A percentile compares a stretch with the other conserved stretches of the same genome.
Evolutionary conservation across 2,113 vertebrate genomes (phyloP).

Genomic region (Rhabdornis inornatus): DNA sequence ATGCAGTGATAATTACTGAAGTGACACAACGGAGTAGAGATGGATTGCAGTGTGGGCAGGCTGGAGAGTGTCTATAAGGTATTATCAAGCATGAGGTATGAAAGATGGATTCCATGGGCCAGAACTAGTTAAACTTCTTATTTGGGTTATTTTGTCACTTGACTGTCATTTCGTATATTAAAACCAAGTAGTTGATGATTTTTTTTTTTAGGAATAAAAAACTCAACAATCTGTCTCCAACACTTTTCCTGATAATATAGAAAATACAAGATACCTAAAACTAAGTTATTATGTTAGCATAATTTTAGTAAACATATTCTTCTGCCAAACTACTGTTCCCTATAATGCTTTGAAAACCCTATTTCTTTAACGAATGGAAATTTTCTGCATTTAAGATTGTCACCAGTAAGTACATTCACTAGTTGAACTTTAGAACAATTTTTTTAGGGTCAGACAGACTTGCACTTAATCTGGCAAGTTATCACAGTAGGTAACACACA

Average conservation of each 20-base stretch:
- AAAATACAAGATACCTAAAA: background rate
- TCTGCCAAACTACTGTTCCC: background rate
- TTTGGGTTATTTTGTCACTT: background rate
- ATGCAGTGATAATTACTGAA: slow-evolving; percentile 26
- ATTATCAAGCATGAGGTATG: background rate
- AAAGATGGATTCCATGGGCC: background rate
- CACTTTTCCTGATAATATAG: background rate
- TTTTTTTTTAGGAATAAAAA: background rate
- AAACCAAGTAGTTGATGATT: background rate
- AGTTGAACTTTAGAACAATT: background rate
- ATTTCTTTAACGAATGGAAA: background rate
- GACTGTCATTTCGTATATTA: background rate
- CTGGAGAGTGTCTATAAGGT: background rate
- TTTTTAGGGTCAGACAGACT: background rate
- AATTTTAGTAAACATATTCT: background rate
- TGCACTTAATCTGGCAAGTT: background rate
- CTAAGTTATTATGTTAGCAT: background rate
- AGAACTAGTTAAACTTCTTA: background rate
- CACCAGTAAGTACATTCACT: background rate
- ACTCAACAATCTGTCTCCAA: background rate
- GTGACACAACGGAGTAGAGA: background rate
- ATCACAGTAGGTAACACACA: background rate
- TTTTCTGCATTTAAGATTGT: background rate
- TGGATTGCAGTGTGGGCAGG: background rate
- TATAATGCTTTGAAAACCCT: background rate